Evolutionary conservation across 2,888 invertebrate species (phyloP), one percentile per base, ranked within the genome.

Genomic region (Epinotia bilunana): DNA sequence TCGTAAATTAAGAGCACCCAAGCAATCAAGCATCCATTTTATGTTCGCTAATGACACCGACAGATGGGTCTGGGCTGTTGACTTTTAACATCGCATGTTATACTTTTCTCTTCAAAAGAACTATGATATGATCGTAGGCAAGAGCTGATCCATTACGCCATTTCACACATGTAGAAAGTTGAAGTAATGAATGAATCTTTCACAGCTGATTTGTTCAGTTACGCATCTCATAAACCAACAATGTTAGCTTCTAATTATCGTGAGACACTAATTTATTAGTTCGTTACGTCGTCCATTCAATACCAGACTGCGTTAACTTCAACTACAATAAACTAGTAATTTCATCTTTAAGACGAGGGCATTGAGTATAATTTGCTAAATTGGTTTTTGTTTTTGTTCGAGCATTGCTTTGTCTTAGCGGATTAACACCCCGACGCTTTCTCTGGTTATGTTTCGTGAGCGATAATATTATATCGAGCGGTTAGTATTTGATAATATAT

Each of bases 241-340:
- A 75, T 72, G 70, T 55, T 39, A 49, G 63, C 23, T 57, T 62
- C 28, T 23, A 74, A 75, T 67, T 65, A 55, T 57, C 65, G 57
- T 62, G 61, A 67, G 67, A 75, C 71, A 67, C 46, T 67, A 62
- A 67, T 55, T 62, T 72, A 75, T 75, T 61, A 67, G 12, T 62
- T 72, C 57, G 67, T 61, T 67, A 71, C 71, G 65, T 58, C 9
- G 11, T 12, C 2, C 11, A 11, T 69, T 7, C 11, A 16, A 11
- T 13, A 23, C 16, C 12, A 68, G 39, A 61, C 18, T 16, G 60
- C 12, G n/a, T 46, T 68, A 69, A 60, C 13, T 60, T 23, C 46
- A 46, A 13, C 6, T 28, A n/a, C 5, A 67, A 55, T 0, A 39
- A 13, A 39, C 18, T 57, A 20, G 13, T 2, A 57, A 16, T 60